A percentile compares a stretch with the other conserved stretches of the same genome.
These are phyloP conservation scores for Eudyptes chrysolophus DNA, from an alignment of 2,113 vertebrate genomes.

Conservation along the genomic window DNA sequence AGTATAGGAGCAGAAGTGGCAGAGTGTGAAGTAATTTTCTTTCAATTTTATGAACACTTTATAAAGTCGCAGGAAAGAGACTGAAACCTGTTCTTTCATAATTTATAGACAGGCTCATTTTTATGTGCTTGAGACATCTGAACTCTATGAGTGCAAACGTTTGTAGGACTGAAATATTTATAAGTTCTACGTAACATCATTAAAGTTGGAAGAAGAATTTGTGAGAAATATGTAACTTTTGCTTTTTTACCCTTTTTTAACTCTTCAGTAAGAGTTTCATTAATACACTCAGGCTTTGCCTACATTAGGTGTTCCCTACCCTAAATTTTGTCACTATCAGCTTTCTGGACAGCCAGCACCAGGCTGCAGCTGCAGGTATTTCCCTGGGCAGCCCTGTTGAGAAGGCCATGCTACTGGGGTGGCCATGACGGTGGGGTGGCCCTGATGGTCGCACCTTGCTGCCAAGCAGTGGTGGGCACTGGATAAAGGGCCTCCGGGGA, in stretches of 20 bases:
- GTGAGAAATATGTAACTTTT: neutral
- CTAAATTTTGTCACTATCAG: neutral
- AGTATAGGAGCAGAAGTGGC: neutral
- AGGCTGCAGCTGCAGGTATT: neutral
- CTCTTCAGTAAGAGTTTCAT: accelerated
- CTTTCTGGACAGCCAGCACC: neutral
- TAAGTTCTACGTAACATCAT: too few relatives aligned
- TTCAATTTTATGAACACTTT: neutral
- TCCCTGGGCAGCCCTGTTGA: neutral
- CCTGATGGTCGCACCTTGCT: neutral
- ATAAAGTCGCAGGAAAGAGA: accelerated
- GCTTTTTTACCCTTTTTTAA: accelerated
- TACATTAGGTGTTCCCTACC: accelerated
- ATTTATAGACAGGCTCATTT: neutral
- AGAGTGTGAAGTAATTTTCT: neutral
- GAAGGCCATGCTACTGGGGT: neutral
- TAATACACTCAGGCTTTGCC: accelerated
- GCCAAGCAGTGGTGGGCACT: accelerated
- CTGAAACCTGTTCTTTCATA: neutral
- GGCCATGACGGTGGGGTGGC: accelerated
- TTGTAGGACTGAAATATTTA: neutral
- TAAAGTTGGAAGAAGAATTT: neutral
- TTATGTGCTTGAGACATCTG: neutral
- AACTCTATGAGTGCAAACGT: accelerated
- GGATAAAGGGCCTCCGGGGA: neutral